A percentile compares a stretch with the other conserved stretches of the same genome.
Conservation (phyloP, 2,888 invertebrate species). For the Cryptocephalus moraei region DNA sequence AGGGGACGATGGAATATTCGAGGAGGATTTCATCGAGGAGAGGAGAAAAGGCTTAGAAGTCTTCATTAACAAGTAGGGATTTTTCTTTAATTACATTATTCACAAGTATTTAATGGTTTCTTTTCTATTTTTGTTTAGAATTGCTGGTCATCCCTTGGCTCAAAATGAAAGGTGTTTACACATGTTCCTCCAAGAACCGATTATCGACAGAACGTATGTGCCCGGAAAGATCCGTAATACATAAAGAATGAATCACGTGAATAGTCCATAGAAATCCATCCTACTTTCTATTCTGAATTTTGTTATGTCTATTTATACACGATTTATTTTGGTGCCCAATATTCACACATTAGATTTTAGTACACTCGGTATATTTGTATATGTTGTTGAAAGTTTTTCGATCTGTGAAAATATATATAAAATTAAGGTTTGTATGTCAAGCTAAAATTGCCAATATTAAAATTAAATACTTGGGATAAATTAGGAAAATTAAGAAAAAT, state of each 20-base stretch:
- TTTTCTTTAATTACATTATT: background rate
- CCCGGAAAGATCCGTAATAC: slow-evolving; percentile 98
- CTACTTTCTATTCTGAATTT: too few species aligned
- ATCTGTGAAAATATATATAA: background rate
- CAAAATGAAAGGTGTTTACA: slow-evolving; percentile 98
- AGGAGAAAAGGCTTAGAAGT: slow-evolving; percentile 94
- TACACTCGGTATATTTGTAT: too few species aligned
- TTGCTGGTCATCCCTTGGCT: slow-evolving; percentile 96
- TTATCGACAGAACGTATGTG: slow-evolving; percentile 98
- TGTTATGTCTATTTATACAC: too few species aligned
- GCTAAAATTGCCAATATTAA: background rate
- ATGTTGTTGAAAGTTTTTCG: too few species aligned
- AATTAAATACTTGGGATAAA: too few species aligned
- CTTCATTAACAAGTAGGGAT: slow-evolving; percentile 90
- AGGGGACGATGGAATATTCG: slow-evolving; percentile 97
- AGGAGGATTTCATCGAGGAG: slow-evolving; percentile 99
- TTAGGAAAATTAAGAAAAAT: too few species aligned
- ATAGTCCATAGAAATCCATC: too few species aligned
- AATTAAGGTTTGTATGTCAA: background rate
- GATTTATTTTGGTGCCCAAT: too few species aligned
- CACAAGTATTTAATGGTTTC: background rate
- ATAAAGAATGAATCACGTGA: slow-evolving; percentile 41
- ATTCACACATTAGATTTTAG: too few species aligned
- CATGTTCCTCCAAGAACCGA: slow-evolving; percentile 96
- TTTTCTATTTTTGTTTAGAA: slow-evolving; percentile 48